phyloP scores from a whole-genome alignment of 1,140 invertebrate genomes.

The Pemphigus obesinymphae region DNA sequence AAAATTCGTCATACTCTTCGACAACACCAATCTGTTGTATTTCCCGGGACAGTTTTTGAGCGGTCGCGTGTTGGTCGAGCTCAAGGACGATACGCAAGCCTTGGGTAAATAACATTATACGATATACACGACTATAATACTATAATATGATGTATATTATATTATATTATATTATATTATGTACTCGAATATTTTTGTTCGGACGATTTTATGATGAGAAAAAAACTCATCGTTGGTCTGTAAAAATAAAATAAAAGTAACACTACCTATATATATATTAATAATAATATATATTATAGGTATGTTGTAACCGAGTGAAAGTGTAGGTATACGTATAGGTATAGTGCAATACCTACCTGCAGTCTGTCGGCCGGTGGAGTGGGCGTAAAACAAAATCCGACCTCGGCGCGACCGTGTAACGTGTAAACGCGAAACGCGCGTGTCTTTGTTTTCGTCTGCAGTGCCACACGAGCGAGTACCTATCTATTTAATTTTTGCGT shows the following conservation, averaged over 20 bases:
- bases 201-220: too few species aligned
- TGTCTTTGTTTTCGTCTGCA: neutral
- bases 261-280: neutral
- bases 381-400: neutral
- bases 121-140: neutral
- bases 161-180: neutral
- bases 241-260: neutral
- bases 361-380: neutral
- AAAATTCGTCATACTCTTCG: slow-evolving; percentile 89
- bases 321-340: neutral
- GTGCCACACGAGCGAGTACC: too few species aligned
- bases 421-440: neutral
- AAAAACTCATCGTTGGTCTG: too few species aligned
- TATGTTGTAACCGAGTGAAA: slow-evolving; percentile 11
- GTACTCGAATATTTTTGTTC: too few species aligned
- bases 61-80: slow-evolving; percentile 82
- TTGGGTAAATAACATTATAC: slow-evolving; percentile 57
- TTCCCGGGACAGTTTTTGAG: slow-evolving; percentile 89
- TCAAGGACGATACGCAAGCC: slow-evolving; percentile 88
- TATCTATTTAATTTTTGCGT: too few species aligned
- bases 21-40: slow-evolving; percentile 87
- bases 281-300: neutral
- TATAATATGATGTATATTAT: too few species aligned
- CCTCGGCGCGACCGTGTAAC: neutral
- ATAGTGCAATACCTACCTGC: too few species aligned